Conservation (phyloP, 2,797 vertebrate genomes). For the Cuculus canorus region DNA sequence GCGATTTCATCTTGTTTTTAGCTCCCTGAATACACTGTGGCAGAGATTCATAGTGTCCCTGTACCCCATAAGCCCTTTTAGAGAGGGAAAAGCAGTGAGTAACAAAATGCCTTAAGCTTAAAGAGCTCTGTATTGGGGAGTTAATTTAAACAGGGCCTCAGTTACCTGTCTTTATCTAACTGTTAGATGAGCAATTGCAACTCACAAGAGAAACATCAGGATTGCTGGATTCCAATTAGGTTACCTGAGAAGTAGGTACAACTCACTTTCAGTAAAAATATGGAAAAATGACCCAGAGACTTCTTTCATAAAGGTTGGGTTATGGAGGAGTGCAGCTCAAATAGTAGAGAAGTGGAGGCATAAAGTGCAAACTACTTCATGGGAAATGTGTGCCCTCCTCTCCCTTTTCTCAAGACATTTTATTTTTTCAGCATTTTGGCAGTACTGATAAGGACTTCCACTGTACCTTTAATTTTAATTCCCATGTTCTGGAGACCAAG, state of each 20-base stretch:
- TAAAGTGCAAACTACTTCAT: not conserved
- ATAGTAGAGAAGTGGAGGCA: not conserved
- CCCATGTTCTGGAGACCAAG: not conserved
- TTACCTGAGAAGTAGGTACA: not conserved
- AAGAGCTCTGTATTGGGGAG: not conserved
- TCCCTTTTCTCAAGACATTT: not conserved
- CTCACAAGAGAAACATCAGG: not conserved
- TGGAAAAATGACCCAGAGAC: not conserved
- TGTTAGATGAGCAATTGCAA: not conserved
- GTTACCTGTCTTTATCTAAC: not conserved
- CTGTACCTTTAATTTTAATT: not conserved
- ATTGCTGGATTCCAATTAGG: not conserved
- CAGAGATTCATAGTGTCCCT: not conserved
- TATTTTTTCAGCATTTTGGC: not conserved
- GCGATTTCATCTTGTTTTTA: not conserved
- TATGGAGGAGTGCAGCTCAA: accelerated
- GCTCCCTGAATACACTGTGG: not conserved
- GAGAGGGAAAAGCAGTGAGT: not conserved
- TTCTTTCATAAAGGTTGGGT: not conserved
- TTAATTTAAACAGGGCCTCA: not conserved
- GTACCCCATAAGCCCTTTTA: not conserved
- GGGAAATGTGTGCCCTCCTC: not conserved
- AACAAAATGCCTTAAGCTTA: not conserved
- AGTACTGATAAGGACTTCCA: not conserved
- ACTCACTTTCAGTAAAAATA: not conserved